Base-by-base conservation (phyloP, 2,113 vertebrate genomes). In the Misgurnus mizolepis region DNA sequence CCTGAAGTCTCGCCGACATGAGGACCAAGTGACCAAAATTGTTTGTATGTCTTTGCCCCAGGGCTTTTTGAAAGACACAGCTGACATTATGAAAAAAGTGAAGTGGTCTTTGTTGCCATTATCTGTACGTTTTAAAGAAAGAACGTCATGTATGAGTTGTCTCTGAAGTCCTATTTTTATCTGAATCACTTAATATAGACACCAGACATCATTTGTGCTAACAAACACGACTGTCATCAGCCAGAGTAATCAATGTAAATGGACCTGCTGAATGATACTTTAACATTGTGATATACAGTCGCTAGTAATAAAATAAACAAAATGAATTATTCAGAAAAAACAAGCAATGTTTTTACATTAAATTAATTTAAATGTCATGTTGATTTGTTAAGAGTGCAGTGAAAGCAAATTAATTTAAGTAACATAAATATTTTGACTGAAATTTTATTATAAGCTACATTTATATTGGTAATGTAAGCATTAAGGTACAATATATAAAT, bases 11-110 rank as follows among this genome's bases (percentile, higher is more conserved):
- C 18, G 27, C 72, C 2, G 43, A 22, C 18, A 34, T 27, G 41
- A 49, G 56, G 43, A 74, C 55, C 55, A 61, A 7, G n/a, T 55
- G 40, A 74, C n/a, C 14, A 74, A 45, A 74, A 62, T 17, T 2
- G 7, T 39, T 62, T 64, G 58, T 43, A 60, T 75, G 71, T 74
- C 45, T 43, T 75, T 49, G 43, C 58, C 60, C 55, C 45, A 17
- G n/a, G 55, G 15, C 58, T 9, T 45, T 75, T 60, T 49, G 18
- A 64, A 75, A 75, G 58, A 75, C 43, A 75, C 58, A 75, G 58
- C 58, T 62, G 72, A 49, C 58, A 49, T 34, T 58, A 62, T 18
- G 15, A 64, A 41, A n/a, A 72, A 18, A 6, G 4, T 61, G 12
- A 18, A 6, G 4, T 61, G 12, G 56, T 47, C 41, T 3, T 75